Base-by-base conservation (phyloP, 2,797 vertebrate genomes). In the Sternarchorhynchus goeldii region DNA sequence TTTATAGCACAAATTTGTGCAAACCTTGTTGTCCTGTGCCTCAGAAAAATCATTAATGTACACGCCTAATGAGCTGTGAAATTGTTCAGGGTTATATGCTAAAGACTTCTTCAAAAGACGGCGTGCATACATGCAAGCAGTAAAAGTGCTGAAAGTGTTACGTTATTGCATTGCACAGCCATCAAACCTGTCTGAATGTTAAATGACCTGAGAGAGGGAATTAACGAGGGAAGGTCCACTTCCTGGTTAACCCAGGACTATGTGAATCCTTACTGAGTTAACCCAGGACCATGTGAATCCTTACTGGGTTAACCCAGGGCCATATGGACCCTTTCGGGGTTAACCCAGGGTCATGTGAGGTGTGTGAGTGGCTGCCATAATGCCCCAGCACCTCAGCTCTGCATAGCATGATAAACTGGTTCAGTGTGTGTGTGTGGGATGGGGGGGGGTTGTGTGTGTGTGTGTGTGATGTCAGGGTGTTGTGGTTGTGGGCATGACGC, bases 1-100 rank as follows among this genome's bases (percentile, higher is more conserved):
- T 31, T 18, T 79, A 78, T 66, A 63, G 55, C 73, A 53, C 78
- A 78, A 84, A 78, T 77, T 68, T 84, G 59, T 75, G 58, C 79
- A 70, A 86, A 80, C 86, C 71, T 71, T 81, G 73, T 60, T 39
- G 58, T 21, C 41, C 6, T 68, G 2, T 4, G 0, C 3, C 31
- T 53, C 10, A 5, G 66, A 68, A 68, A 50, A 68, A 68, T 31
- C 66, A 68, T 68, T 53, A 29, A 57, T 41, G 6, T 39, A 12
- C 16, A n/a, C 20, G 10, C 2, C 53, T 31, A 66, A 58, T 58
- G 32, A 68, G 8, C 8, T 53, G 41, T 41, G 36, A 67, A 41
- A 36, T 10, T 3, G 3, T 6, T 21, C 16, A 21, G 3, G 4
- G 31, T 66, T 55, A 16, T 16, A 16, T 2, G 3, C 1, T 72